phyloP scores from a whole-genome alignment of 92 coral and sea anemone genomes.

The Porites lobata region DNA sequence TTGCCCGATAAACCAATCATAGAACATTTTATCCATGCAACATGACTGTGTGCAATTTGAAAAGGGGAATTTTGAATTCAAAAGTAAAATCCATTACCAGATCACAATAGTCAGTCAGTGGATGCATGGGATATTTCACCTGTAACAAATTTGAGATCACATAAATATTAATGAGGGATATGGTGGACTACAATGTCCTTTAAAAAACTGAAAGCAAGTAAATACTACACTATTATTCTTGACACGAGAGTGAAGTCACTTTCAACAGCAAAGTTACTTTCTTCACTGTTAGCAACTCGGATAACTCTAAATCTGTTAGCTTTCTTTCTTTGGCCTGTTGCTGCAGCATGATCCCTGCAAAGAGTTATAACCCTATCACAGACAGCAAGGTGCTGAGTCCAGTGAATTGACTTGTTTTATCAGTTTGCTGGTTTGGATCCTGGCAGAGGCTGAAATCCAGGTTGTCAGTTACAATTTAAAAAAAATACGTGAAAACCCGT shows the following conservation, averaged over 20 bases:
- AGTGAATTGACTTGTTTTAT: neutral
- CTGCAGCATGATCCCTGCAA: neutral
- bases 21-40: too few species aligned
- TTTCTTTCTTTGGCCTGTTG: neutral
- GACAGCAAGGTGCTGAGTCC: constrained; percentile 1
- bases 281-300: neutral
- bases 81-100: too few species aligned
- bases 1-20: too few species aligned
- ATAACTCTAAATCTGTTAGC: neutral
- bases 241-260: constrained; percentile 37
- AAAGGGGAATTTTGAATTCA: too few species aligned
- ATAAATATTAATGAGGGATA: constrained; percentile 37
- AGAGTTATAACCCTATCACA: neutral
- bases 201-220: constrained; percentile 11
- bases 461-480: neutral
- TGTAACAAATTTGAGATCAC: too few species aligned
- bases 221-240: constrained; percentile 37
- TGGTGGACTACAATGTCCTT: constrained; percentile 29
- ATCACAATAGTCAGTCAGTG: too few species aligned
- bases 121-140: too few species aligned
- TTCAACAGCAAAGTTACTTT: neutral
- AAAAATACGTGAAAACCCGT: neutral
- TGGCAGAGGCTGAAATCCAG: neutral
- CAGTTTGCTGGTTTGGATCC: neutral
- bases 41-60: too few species aligned